Evolutionary conservation across 2,113 vertebrate species (phyloP).

Genomic region (Romanogobio albipinnatus): DNA sequence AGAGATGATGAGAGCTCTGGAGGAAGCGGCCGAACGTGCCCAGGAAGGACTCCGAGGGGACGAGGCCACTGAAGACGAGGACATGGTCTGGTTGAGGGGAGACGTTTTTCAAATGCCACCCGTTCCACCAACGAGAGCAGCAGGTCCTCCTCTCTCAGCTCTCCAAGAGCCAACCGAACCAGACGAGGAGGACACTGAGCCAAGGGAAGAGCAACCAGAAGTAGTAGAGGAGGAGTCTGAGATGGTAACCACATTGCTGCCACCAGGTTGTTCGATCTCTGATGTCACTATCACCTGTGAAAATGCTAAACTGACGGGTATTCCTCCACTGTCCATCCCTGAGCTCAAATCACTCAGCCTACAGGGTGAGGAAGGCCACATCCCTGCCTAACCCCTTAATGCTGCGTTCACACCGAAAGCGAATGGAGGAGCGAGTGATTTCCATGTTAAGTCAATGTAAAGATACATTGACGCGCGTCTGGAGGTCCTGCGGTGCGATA

Average conservation of each 20-base stretch:
- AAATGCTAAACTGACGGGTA: constrained; percentile 77
- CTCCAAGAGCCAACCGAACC: constrained; percentile 51
- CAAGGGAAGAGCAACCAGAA: not conserved
- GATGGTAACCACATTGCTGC: constrained; percentile 73
- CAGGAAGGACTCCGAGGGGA: constrained; percentile 22
- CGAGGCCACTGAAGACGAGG: constrained; percentile 50
- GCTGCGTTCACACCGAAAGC: no score
- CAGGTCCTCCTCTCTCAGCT: constrained; percentile 17
- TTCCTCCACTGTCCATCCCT: constrained; percentile 85
- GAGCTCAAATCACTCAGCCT: constrained; percentile 87
- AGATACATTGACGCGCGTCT: no score
- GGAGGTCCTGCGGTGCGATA: no score
- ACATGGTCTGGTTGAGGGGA: constrained; percentile 74
- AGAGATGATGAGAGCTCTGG: constrained; percentile 47
- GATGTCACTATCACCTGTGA: constrained; percentile 85
- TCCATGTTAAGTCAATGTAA: no score
- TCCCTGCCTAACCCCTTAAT: not conserved
- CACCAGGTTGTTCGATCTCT: constrained; percentile 81
- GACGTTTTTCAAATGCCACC: constrained; percentile 77
- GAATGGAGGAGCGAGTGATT: no score
- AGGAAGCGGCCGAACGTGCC: constrained; percentile 56
- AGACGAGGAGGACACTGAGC: constrained; percentile 36
- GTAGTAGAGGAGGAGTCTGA: constrained; percentile 26
- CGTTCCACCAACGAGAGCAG: constrained; percentile 54
- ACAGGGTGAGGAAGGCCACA: constrained; percentile 77